A percentile compares a stretch with the other conserved stretches of the same genome.
Conservation (phyloP, 2,797 vertebrate genomes). For the Pseudochirops corinnae region DNA sequence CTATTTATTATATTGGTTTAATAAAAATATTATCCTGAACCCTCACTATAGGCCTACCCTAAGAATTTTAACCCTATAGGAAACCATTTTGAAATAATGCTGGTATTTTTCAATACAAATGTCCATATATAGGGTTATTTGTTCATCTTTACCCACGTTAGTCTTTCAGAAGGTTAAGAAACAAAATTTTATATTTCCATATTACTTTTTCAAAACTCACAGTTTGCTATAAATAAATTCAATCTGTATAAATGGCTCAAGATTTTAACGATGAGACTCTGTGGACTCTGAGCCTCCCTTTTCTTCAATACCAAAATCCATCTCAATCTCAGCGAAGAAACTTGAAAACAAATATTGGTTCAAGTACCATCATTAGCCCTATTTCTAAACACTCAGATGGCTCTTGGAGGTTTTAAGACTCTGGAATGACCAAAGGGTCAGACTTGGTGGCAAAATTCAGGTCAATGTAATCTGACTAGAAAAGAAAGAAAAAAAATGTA, state of each 20-base stretch:
- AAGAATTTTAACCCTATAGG: not conserved
- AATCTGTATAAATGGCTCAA: not conserved
- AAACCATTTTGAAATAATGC: not conserved
- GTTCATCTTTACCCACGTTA: not conserved
- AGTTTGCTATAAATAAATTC: not conserved
- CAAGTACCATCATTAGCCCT: not conserved
- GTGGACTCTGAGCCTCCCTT: not conserved
- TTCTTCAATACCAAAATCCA: not conserved
- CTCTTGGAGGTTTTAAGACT: not conserved
- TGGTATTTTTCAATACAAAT: not conserved
- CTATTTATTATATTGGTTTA: constrained; percentile 9
- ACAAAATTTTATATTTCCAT: not conserved
- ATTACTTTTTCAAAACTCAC: not conserved
- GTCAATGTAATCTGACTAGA: not conserved
- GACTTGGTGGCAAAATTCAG: not conserved
- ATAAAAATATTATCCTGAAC: not conserved
- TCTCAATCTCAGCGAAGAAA: not conserved
- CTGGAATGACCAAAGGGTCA: not conserved
- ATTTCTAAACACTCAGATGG: not conserved
- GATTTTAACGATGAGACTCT: not conserved
- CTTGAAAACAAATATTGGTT: not conserved
- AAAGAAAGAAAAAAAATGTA: not conserved
- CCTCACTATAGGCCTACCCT: not conserved
- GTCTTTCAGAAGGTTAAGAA: not conserved
- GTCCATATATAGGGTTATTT: not conserved